A percentile compares a stretch with the other conserved stretches of the same genome.
Evolutionary conservation across 2,888 invertebrate species (phyloP).

Genomic region (Cloeon dipterum): DNA sequence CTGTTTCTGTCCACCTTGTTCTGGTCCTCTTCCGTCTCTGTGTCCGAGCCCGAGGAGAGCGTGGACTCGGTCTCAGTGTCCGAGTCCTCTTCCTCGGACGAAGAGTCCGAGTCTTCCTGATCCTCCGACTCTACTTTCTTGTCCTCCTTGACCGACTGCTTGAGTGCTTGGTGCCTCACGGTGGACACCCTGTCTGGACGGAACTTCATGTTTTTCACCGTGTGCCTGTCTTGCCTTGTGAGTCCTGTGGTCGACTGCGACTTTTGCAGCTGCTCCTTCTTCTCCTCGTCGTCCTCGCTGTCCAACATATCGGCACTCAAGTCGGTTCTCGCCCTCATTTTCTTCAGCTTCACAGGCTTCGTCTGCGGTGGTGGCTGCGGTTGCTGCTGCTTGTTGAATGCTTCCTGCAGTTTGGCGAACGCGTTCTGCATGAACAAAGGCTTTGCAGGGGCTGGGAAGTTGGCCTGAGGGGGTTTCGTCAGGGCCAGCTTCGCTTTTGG

Average conservation of each 20-base stretch:
- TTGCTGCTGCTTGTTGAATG: neutral
- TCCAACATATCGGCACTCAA: neutral
- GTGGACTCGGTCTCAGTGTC: constrained; percentile 6
- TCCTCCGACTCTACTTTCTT: neutral
- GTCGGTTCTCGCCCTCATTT: neutral
- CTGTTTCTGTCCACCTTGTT: constrained; percentile 21
- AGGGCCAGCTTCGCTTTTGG: too few relatives aligned
- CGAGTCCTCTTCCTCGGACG: too few relatives aligned
- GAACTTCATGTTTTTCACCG: neutral
- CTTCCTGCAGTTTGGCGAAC: neutral
- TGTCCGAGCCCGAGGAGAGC: constrained; percentile 5
- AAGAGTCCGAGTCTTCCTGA: neutral
- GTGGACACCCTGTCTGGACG: neutral
- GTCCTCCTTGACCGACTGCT: constrained; percentile 10
- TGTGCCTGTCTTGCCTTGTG: neutral
- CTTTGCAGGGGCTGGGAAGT: neutral
- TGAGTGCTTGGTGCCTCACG: constrained; percentile 9
- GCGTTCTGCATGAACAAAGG: neutral
- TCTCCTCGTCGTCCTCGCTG: neutral
- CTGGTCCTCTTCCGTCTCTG: constrained; percentile 13
- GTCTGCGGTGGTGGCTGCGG: neutral
- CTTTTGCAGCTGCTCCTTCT: neutral
- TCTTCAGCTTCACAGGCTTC: neutral
- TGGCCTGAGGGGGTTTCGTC: too few relatives aligned
- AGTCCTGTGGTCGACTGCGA: neutral